These are phyloP conservation scores for Psammodynastes pulverulentus DNA, from an alignment of 2,113 vertebrate species.

Conservation along the genomic window DNA sequence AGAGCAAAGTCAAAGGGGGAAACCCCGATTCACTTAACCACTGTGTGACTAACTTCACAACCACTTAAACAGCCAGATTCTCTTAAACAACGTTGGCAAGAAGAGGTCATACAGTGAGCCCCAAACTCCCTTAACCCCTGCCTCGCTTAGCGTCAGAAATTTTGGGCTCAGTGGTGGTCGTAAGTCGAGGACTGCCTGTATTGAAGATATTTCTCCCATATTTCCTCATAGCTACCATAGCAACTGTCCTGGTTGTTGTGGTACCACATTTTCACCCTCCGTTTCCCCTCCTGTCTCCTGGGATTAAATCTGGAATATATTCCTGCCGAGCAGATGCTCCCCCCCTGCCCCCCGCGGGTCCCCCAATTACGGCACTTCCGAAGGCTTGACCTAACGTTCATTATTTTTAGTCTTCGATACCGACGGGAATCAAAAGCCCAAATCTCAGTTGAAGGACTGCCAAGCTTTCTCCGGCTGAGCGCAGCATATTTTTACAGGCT, in stretches of 20 bases:
- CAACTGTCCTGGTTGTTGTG: neutral
- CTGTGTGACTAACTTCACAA: too few relatives aligned
- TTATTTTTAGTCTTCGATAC: neutral
- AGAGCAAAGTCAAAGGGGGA: too few relatives aligned
- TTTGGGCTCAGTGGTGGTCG: neutral
- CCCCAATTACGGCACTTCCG: neutral
- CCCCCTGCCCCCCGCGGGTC: neutral
- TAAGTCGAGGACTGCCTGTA: neutral
- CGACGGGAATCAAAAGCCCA: neutral
- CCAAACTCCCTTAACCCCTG: too few relatives aligned
- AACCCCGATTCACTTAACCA: too few relatives aligned
- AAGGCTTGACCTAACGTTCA: neutral
- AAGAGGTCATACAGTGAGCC: too few relatives aligned
- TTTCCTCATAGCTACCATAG: neutral
- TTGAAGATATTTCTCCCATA: neutral
- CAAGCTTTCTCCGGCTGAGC: neutral
- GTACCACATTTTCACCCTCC: neutral
- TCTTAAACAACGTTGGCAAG: too few relatives aligned
- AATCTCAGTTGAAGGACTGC: neutral
- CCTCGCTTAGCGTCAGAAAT: too few relatives aligned
- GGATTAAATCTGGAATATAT: neutral
- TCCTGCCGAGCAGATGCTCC: neutral
- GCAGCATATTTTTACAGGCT: neutral
- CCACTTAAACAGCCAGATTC: too few relatives aligned
- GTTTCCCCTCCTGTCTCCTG: neutral